Percentiles rank a stretch among this genome's conserved stretches.
Evolutionary conservation across 2,113 vertebrate genomes (phyloP).

Genomic region (Corythaixoides concolor): DNA sequence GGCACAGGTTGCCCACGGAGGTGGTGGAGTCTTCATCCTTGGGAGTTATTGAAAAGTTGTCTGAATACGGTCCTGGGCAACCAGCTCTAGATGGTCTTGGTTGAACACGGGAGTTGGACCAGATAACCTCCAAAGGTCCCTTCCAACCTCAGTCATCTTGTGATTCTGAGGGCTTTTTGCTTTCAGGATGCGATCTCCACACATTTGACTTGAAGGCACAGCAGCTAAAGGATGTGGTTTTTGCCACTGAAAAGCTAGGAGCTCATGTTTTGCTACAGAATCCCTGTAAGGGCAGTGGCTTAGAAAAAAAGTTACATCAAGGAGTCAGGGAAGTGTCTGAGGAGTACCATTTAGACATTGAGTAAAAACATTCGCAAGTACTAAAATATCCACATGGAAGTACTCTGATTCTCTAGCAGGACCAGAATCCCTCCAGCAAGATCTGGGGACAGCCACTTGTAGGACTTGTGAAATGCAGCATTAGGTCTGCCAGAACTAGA

Average conservation of each 20-base stretch:
- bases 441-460: background rate
- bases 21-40: background rate
- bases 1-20: background rate
- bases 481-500: background rate
- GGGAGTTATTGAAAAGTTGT: background rate
- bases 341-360: background rate
- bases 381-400: background rate
- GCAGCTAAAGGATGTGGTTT: background rate
- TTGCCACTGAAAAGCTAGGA: background rate
- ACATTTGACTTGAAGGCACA: background rate
- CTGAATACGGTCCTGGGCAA: background rate
- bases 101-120: background rate
- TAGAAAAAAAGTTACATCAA: background rate
- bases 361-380: background rate
- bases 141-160: background rate
- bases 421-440: background rate
- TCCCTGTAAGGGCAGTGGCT: background rate
- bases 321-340: background rate
- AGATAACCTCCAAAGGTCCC: background rate
- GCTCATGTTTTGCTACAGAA: background rate
- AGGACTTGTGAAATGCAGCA: background rate
- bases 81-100: background rate
- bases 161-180: background rate
- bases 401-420: background rate
- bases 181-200: background rate